Percentiles rank a stretch among this genome's conserved stretches.
These are phyloP conservation scores for Trachelus stipa DNA, from an alignment of 2,888 invertebrate genomes.

Conservation along the genomic window DNA sequence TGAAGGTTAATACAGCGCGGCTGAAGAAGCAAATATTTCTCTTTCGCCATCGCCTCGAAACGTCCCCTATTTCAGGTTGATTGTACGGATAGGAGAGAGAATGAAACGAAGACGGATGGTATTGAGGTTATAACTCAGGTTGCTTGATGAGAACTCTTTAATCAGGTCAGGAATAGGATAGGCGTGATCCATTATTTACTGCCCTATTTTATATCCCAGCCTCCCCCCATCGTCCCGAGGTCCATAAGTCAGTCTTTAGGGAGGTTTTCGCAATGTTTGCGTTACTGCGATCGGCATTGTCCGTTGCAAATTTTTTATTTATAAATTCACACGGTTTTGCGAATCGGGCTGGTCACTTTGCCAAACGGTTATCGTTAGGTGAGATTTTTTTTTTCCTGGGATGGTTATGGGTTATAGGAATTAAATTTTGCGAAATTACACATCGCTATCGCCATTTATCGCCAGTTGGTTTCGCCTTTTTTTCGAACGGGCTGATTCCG, in stretches of 20 bases:
- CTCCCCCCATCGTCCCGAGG: not conserved
- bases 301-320: not conserved
- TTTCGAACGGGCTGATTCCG: not conserved
- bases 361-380: not conserved
- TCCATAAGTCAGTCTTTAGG: constrained; percentile 6
- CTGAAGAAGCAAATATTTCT: constrained; percentile 10
- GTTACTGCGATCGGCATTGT: not conserved
- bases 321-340: not conserved
- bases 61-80: constrained; percentile 7
- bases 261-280: constrained; percentile 1
- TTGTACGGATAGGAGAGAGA: constrained; percentile 12
- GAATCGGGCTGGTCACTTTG: not conserved
- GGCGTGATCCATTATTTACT: constrained; percentile 14
- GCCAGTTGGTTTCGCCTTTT: not conserved
- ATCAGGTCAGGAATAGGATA: constrained; percentile 11
- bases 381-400: not conserved
- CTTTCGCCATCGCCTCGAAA: constrained; percentile 1
- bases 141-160: constrained; percentile 15
- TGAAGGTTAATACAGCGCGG: not conserved
- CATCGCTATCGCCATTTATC: not conserved
- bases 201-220: constrained; percentile 8
- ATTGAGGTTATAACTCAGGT: constrained; percentile 12
- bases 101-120: constrained; percentile 9
- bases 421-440: not conserved
- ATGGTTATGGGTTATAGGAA: not conserved